Percentiles rank a stretch among this genome's conserved stretches.
phyloP scores from a whole-genome alignment of 2,797 vertebrate species.

The Alosa sapidissima region DNA sequence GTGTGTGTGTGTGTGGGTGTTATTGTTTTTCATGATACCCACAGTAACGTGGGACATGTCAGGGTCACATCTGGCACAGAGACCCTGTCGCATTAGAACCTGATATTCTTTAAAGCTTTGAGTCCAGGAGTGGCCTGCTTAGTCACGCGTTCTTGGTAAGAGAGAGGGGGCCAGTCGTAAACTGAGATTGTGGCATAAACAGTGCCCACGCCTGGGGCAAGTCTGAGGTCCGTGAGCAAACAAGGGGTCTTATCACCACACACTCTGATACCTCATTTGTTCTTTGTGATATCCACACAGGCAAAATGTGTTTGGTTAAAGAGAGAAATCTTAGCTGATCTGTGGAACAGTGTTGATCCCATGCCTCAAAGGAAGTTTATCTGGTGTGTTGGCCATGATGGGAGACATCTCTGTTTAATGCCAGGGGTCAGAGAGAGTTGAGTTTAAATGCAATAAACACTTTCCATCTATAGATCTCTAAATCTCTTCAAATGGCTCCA shows the following conservation, averaged over 20 bases:
- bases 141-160: conserved; percentile 35
- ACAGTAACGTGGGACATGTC: background rate
- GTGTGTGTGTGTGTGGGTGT: background rate
- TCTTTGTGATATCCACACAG: background rate
- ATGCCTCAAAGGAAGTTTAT: conserved; percentile 11
- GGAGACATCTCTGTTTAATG: conserved; percentile 37
- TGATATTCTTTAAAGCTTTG: conserved; percentile 23
- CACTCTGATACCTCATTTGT: background rate
- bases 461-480: conserved; percentile 29
- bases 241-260: conserved; percentile 15
- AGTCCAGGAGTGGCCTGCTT: conserved; percentile 22
- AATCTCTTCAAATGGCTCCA: conserved; percentile 11
- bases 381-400: background rate
- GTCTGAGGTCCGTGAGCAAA: conserved; percentile 36
- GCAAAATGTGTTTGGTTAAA: background rate
- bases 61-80: background rate
- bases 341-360: conserved; percentile 2
- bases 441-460: conserved; percentile 35
- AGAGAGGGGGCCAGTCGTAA: conserved; percentile 40
- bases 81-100: conserved; percentile 1
- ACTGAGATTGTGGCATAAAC: conserved; percentile 36
- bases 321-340: background rate
- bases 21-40: background rate
- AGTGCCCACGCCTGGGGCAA: conserved; percentile 23
- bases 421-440: conserved; percentile 38